Conservation (phyloP, 2,888 invertebrate genomes). For the Sminthurinus aureus region DNA sequence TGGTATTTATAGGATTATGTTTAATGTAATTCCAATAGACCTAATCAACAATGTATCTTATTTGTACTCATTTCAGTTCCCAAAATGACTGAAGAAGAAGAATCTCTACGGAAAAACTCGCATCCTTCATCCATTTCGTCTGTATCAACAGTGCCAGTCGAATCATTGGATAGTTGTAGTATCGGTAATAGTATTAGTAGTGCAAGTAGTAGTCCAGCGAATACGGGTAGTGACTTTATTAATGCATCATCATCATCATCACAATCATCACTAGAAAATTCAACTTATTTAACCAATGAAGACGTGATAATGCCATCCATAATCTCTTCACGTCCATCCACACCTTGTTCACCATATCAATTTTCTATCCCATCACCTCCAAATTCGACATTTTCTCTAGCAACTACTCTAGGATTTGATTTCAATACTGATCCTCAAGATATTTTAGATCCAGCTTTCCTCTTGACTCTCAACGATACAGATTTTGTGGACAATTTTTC, state of each 20-base stretch:
- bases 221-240: background rate
- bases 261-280: background rate
- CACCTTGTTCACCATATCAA: background rate
- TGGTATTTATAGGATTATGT: no score
- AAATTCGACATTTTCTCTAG: background rate
- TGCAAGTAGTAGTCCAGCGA: no score
- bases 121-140: no score
- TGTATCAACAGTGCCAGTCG: no score
- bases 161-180: no score
- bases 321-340: no score
- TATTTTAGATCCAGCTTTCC: background rate
- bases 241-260: background rate
- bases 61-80: no score
- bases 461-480: background rate
- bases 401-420: background rate
- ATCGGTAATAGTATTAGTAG: no score
- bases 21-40: no score
- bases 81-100: background rate
- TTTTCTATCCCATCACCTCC: background rate
- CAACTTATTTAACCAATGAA: background rate
- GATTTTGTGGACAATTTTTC: background rate
- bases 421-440: background rate
- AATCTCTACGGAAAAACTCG: background rate
- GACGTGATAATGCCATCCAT: no score
- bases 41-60: no score